Evolutionary conservation across 2,113 vertebrate species (phyloP), one percentile per base, ranked within the genome.

Genomic region (Corvus moneduloides): DNA sequence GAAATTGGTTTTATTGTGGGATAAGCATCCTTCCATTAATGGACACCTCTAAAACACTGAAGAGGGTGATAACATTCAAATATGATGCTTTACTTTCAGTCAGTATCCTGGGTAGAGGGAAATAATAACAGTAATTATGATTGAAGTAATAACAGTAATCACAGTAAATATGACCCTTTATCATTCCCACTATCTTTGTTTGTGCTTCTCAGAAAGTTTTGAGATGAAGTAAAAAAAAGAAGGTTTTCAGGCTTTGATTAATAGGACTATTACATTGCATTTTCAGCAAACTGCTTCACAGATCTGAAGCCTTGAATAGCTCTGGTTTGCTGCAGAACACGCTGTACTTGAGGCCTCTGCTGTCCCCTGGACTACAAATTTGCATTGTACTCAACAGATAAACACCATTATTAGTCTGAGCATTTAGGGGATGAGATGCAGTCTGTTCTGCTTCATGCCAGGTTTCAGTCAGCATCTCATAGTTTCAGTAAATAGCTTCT

Each of bases 341-440:
- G 22, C 39, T 75, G 84, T 76, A 49, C 76, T 94, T 90, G 68
- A 90, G n/a, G 76, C 27, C 58, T 90, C 39, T 87, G 37, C 49
- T 94, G 35, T 88, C 51, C 46, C 24, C 78, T 86, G 71, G 39
- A 58, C 32, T 49, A 48, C 75, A 81, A 75, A 92, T 96, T 94
- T 89, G 63, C 94, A 94, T 96, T 91, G 72, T 83, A 43, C 61
- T 92, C 88, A 51, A 77, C 95, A 89, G 90, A 93, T 80, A 96
- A 92, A 87, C 75, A 86, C 43, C 28, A 18, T 88, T 94, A 95
- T 89, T 84, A 95, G 76, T 74, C 59, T 56, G 66, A 89, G 79
- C 56, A 62, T 93, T 94, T 90, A 90, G 41, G 78, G 72, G 75
- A 93, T 64, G 82, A 88, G 80, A 95, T 73, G 56, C 62, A 90